A percentile compares a stretch with the other conserved stretches of the same genome.
These are phyloP conservation scores for Lampris megalopsis DNA, from an alignment of 2,113 vertebrate genomes.

Conservation along the genomic window DNA sequence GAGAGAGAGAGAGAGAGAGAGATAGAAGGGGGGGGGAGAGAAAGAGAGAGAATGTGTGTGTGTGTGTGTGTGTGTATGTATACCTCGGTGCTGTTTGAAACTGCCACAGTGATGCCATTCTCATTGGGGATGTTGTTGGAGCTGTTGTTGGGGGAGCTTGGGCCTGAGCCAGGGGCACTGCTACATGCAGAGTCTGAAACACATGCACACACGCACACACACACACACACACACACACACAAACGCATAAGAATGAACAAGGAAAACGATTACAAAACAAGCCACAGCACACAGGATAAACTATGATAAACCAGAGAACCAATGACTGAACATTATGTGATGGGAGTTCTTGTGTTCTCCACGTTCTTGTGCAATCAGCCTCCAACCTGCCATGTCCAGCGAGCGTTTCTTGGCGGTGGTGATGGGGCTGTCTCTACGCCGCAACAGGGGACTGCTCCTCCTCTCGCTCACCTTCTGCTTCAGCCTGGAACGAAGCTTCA, in stretches of 20 bases:
- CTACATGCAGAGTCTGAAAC: conserved; percentile 91
- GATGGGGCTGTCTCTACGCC: conserved; percentile 90
- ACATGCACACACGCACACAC: neutral
- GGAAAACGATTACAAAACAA: neutral
- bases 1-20: too few relatives aligned
- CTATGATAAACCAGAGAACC: too few relatives aligned
- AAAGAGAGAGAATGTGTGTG: neutral
- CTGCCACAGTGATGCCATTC: conserved; percentile 86
- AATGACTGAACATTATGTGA: neutral
- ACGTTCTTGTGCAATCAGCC: neutral
- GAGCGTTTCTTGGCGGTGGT: conserved; percentile 92
- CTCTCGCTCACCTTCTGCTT: conserved; percentile 97
- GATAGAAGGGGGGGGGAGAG: too few relatives aligned
- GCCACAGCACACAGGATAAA: too few relatives aligned
- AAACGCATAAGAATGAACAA: neutral
- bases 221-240: neutral
- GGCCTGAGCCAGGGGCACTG: conserved; percentile 95
- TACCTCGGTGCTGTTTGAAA: conserved; percentile 89
- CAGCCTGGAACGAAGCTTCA: conserved; percentile 93
- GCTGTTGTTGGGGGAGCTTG: conserved; percentile 97
- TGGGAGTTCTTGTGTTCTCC: neutral
- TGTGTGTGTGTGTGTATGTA: conserved; percentile 8
- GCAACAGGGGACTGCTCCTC: conserved; percentile 92
- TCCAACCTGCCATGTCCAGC: conserved; percentile 88
- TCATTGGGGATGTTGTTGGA: conserved; percentile 91